Conservation (phyloP, 2,888 invertebrate genomes). For the Latheticus oryzae region DNA sequence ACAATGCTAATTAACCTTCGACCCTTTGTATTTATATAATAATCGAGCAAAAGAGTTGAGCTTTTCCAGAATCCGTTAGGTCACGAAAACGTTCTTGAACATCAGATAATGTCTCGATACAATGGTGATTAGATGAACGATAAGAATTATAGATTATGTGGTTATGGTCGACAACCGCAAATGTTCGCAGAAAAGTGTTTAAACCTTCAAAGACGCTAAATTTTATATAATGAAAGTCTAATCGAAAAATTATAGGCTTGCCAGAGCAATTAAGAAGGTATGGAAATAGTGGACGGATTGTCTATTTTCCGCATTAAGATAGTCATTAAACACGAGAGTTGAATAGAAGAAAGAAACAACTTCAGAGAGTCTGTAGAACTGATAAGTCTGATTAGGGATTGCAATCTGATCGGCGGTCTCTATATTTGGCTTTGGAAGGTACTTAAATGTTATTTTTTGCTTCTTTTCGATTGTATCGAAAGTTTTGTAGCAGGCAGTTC, state of each 20-base stretch:
- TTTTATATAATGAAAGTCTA: constrained; percentile 2
- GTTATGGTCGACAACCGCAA: background rate
- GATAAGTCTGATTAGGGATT: constrained; percentile 48
- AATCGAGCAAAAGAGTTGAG: constrained; percentile 48
- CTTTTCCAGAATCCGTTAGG: constrained; percentile 53
- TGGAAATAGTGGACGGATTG: constrained; percentile 1
- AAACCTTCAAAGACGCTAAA: background rate
- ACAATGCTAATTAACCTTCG: constrained; percentile 57
- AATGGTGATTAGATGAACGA: constrained; percentile 53
- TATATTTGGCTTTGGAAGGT: constrained; percentile 44
- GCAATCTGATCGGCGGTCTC: constrained; percentile 45
- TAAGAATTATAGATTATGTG: constrained; percentile 35
- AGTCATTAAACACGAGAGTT: constrained; percentile 1
- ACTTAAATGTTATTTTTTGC: constrained; percentile 39
- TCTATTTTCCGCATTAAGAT: constrained; percentile 15
- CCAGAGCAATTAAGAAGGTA: constrained; percentile 2
- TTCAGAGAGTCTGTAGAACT: constrained; percentile 41
- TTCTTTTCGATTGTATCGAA: constrained; percentile 40
- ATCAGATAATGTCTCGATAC: constrained; percentile 53
- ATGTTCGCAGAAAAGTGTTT: constrained; percentile 4
- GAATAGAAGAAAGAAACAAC: constrained; percentile 1
- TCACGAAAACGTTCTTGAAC: constrained; percentile 57
- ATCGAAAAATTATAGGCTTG: constrained; percentile 4
- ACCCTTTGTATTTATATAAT: constrained; percentile 51
- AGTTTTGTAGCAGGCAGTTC: constrained; percentile 37